phyloP scores from a whole-genome alignment of 2,888 invertebrate species.

The Alsophila aescularia region DNA sequence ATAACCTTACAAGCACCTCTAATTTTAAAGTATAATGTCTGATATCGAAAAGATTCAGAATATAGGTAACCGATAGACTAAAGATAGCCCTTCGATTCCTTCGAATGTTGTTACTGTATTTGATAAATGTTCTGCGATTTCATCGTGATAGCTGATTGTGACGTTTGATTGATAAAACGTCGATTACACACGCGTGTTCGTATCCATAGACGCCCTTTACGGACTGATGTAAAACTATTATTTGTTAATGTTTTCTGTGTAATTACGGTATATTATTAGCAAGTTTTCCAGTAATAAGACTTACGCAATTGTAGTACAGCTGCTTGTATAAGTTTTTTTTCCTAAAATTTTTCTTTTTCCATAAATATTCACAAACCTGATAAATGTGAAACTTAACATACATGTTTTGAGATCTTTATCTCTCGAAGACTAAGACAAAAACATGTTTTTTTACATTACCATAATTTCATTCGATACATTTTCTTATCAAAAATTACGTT shows the following conservation, averaged over 20 bases:
- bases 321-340: neutral
- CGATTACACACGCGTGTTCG: conserved; percentile 58
- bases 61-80: conserved; percentile 26
- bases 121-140: conserved; percentile 54
- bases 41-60: conserved; percentile 28
- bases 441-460: too few relatives aligned
- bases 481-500: too few relatives aligned
- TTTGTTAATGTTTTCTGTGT: conserved; percentile 16
- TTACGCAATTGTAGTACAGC: neutral
- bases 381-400: too few relatives aligned
- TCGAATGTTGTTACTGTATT: conserved; percentile 30
- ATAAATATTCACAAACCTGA: too few relatives aligned
- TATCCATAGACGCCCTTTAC: conserved; percentile 24
- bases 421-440: too few relatives aligned
- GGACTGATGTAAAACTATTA: conserved; percentile 21
- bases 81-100: conserved; percentile 13
- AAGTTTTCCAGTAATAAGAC: neutral
- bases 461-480: too few relatives aligned
- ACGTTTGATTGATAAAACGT: conserved; percentile 62
- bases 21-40: conserved; percentile 13
- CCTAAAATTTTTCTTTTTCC: too few relatives aligned
- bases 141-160: conserved; percentile 60
- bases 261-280: conserved; percentile 3
- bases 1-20: neutral
- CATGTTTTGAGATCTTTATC: too few relatives aligned